Evolutionary conservation across 1,140 invertebrate species (phyloP).

Genomic region (Akabosia matsudoensis): DNA sequence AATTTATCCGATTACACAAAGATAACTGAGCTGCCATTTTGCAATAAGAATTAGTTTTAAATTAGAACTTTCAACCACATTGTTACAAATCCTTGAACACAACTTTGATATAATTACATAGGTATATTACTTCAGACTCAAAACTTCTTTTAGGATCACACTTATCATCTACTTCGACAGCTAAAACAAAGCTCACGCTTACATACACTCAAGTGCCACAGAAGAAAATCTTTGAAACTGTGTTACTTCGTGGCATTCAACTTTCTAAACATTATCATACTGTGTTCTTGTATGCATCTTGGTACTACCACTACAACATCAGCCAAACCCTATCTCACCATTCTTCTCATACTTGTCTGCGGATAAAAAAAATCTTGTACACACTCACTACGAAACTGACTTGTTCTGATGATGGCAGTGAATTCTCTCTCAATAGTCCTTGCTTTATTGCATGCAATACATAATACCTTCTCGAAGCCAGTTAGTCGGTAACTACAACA

Average conservation of each 20-base stretch:
- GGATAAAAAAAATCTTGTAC: neutral
- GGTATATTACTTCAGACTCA: neutral
- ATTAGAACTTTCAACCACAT: too few species aligned
- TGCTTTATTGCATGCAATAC: too few species aligned
- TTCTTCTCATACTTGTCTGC: neutral
- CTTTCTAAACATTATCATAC: slow-evolving; percentile 19
- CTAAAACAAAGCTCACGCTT: neutral
- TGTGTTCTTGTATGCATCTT: neutral
- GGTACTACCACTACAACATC: too few species aligned
- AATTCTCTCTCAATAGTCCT: neutral
- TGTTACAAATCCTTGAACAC: too few species aligned
- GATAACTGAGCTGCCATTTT: too few species aligned
- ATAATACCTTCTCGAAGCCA: neutral
- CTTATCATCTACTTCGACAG: neutral
- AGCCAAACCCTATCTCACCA: neutral
- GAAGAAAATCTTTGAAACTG: slow-evolving; percentile 33
- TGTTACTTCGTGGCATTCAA: slow-evolving; percentile 46
- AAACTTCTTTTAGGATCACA: neutral
- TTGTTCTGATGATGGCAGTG: neutral
- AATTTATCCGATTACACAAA: too few species aligned
- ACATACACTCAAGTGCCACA: neutral
- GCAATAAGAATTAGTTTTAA: too few species aligned
- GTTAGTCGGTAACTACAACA: neutral
- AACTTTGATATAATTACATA: too few species aligned
- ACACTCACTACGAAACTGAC: too few species aligned